phyloP scores from a whole-genome alignment of 2,888 invertebrate genomes.

The Meteorus cinctellus region DNA sequence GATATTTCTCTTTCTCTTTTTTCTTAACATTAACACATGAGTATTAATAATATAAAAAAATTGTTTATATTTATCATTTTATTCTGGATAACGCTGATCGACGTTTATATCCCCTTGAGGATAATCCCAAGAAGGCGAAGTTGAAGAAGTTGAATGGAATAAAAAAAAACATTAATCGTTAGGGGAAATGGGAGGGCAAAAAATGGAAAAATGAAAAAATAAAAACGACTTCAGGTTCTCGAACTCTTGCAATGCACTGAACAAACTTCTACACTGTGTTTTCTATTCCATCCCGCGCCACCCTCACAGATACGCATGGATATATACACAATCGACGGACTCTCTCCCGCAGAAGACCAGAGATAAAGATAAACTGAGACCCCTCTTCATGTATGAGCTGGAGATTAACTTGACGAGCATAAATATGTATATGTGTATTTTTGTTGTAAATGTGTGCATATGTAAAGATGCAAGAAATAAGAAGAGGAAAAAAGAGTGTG shows the following conservation, averaged over 20 bases:
- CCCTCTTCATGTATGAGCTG: conserved; percentile 58
- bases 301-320: background rate
- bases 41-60: background rate
- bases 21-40: no score
- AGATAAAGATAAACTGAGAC: conserved; percentile 67
- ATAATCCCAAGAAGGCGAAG: conserved; percentile 11
- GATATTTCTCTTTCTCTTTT: no score
- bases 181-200: background rate
- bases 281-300: conserved; percentile 18
- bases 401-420: conserved; percentile 66
- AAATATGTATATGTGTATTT: background rate
- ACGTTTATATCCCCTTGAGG: background rate
- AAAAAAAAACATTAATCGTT: conserved; percentile 5
- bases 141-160: conserved; percentile 6
- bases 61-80: conserved; percentile 19
- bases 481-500: conserved; percentile 9
- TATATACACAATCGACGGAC: conserved; percentile 42
- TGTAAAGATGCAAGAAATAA: conserved; percentile 12
- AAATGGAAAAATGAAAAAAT: background rate
- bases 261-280: conserved; percentile 17
- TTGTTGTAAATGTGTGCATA: background rate
- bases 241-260: conserved; percentile 30
- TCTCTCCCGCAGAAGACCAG: conserved; percentile 55
- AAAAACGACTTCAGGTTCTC: conserved; percentile 12
- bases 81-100: background rate